phyloP scores from a whole-genome alignment of 1,140 invertebrate genomes.

The Ectropis grisescens region DNA sequence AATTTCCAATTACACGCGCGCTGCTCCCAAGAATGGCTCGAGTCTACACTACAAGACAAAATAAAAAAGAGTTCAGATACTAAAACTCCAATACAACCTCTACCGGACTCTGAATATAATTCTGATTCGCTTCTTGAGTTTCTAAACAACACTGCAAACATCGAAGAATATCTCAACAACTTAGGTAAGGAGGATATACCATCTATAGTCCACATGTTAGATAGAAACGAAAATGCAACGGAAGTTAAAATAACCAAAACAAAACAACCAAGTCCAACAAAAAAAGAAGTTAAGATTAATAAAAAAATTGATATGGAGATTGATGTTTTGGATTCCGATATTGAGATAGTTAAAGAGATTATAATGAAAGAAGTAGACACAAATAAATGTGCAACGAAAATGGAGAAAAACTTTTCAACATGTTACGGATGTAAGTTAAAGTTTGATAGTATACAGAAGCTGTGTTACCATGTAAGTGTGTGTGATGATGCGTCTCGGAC shows the following conservation, averaged over 20 bases:
- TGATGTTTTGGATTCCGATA: constrained; percentile 45
- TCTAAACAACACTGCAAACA: constrained; percentile 57
- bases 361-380: constrained; percentile 30
- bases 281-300: constrained; percentile 26
- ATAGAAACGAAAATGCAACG: constrained; percentile 30
- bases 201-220: constrained; percentile 50
- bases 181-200: constrained; percentile 61
- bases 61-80: constrained; percentile 33
- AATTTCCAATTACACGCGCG: constrained; percentile 55
- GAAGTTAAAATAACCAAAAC: constrained; percentile 13
- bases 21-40: constrained; percentile 57
- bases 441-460: constrained; percentile 31
- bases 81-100: constrained; percentile 41
- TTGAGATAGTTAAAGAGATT: constrained; percentile 41
- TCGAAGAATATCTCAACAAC: constrained; percentile 58
- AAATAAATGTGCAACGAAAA: constrained; percentile 12
- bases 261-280: constrained; percentile 37
- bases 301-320: constrained; percentile 40
- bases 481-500: constrained; percentile 43
- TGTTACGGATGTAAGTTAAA: constrained; percentile 43
- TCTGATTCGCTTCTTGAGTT: constrained; percentile 60
- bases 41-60: constrained; percentile 38
- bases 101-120: constrained; percentile 59
- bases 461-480: constrained; percentile 40
- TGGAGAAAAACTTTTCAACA: constrained; percentile 14